Evolutionary conservation across 2,888 invertebrate species (phyloP), one percentile per base, ranked within the genome.

Genomic region (Bugulina stolonifera): DNA sequence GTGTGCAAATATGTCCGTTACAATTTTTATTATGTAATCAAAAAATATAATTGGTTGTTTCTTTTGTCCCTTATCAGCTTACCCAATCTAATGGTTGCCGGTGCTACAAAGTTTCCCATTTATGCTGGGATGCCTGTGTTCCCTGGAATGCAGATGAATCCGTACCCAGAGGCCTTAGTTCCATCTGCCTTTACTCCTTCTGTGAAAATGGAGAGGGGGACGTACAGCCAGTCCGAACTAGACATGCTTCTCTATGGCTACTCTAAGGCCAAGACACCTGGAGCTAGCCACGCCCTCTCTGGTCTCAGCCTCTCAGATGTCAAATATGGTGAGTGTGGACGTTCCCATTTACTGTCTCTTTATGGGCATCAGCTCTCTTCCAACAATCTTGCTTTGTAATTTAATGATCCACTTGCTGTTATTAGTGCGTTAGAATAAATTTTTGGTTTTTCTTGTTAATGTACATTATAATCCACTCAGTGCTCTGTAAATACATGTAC

Each of bases 181-280:
- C 22, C 14, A 22, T 27, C 64, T 29, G 34, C 64, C 2, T 64
- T 64, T 64, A 14, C 27, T 5, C 32, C 64, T 10, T 14, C 64
- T 18, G 32, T 25, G 27, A 32, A 27, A 14, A 14, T 32, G 32
- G 64, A 64, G 25, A 27, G 10, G 14, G 25, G 25, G 18, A 5
- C 14, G 32, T 64, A 64, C 27, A 64, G 32, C 32, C 70, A 70
- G 32, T 43, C 70, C 5, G 70, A 70, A 32, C 70, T 70, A 18
- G 70, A 70, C 52, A 70, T 70, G 70, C 52, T 70, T 35, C 52
- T 70, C 35, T 70, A 70, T 29, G 70, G 70, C 52, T 70, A 70
- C 52, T 14, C 35, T 23, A 70, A 70, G 52, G 10, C 52, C 23
- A 70, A 52, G 52, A 25, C 23, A n/a, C 43, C 43, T 43, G 43